Evolutionary conservation across 2,113 vertebrate genomes (phyloP), one percentile per base, ranked within the genome.

Genomic region (Tachysurus vachellii): DNA sequence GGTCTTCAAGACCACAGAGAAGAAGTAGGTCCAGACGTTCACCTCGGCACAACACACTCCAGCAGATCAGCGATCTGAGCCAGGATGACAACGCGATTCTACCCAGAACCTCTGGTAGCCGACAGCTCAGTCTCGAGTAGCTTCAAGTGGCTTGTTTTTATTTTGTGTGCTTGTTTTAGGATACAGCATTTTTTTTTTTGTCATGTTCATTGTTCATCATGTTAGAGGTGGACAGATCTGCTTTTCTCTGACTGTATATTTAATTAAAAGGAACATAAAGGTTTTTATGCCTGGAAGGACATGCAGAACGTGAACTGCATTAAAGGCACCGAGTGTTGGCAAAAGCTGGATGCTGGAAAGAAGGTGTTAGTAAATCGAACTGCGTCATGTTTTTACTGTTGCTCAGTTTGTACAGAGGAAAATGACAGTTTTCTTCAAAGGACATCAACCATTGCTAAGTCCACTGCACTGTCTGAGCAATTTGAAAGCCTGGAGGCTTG

Each of bases 1-100:
- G 92, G 96, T 99, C 89, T 96, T 98, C 91, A 97, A 96, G 87
- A 95, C 94, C 90, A 92, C 92, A 47, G 93, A 95, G 89, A 99
- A 98, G 87, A 98, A 97, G 96, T 92, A 87, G 90, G 36, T 57
- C 83, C 64, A 31, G 57, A 19, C 26, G 5, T 66, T 42, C 81
- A 66, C 59, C 61, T 66, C 28, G 80, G 81, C 59, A 87, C 70
- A 47, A 5, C 70, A n/a, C 70, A 61, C 82, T 86, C 12, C 87
- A 84, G 23, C 66, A 23, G 83, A 16, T 59, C 87, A 42, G 42
- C 16, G 5, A 77, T 84, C n/a, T 84, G 85, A 90, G 73, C 23
- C 53, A 77, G 57, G 59, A 66, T 9, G 26, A 31, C 28, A 17
- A 50, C 8, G 5, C 11, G 17, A 85, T 26, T 4, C 57, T 59